Evolutionary conservation across 2,113 vertebrate genomes (phyloP).

Genomic region (Neomonachus schauinslandi): DNA sequence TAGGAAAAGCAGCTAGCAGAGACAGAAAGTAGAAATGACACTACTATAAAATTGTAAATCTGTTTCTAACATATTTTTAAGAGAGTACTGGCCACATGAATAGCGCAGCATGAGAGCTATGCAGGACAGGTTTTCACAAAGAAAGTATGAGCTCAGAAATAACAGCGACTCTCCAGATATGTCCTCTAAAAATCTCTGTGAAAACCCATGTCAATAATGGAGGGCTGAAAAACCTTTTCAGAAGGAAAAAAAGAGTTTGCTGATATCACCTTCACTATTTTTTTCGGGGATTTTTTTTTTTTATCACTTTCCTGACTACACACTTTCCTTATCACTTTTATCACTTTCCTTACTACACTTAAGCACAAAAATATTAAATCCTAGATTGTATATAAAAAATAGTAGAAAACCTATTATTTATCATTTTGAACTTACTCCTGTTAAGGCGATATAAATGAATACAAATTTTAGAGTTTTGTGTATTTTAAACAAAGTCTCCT

Average conservation of each 20-base stretch:
- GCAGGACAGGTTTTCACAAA: not conserved
- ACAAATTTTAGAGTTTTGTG: not conserved
- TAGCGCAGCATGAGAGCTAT: not conserved
- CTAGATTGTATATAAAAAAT: not conserved
- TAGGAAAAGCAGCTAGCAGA: not conserved
- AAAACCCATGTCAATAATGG: not conserved
- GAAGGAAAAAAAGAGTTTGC: not conserved
- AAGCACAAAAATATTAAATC: not conserved
- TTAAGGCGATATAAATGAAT: not conserved
- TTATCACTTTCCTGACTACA: too few relatives aligned
- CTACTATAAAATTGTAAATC: constrained; percentile 46
- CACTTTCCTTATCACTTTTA: not conserved
- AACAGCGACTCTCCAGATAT: not conserved
- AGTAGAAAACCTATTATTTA: not conserved
- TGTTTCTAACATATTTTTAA: constrained; percentile 33
- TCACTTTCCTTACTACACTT: not conserved
- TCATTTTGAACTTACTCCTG: not conserved
- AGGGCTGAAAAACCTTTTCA: not conserved
- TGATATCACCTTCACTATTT: not conserved
- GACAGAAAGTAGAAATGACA: not conserved
- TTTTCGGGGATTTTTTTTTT: not conserved
- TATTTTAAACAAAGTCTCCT: not conserved
- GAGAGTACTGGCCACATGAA: not conserved
- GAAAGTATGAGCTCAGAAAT: not conserved
- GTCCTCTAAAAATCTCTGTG: not conserved